phyloP scores from a whole-genome alignment of 2,113 vertebrate genomes.

The Sinocyclocheilus anshuiensis region DNA sequence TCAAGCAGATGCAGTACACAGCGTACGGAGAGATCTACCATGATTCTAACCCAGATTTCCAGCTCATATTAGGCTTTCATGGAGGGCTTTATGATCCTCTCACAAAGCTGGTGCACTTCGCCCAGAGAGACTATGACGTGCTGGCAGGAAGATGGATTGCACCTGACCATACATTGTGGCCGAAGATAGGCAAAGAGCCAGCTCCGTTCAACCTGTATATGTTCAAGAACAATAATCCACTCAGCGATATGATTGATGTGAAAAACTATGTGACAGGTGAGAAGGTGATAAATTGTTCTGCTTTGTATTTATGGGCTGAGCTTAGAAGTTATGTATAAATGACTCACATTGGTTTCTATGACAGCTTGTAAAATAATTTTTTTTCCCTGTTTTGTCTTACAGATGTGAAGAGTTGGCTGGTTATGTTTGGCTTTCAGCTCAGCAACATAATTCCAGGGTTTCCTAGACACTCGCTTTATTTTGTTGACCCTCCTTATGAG shows the following conservation, averaged over 20 bases:
- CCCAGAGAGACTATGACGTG: slow-evolving; percentile 86
- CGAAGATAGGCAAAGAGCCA: slow-evolving; percentile 82
- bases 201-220: slow-evolving; percentile 87
- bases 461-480: slow-evolving; percentile 85
- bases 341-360: not conserved
- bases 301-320: not conserved
- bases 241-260: slow-evolving; percentile 85
- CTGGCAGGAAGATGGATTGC: slow-evolving; percentile 87
- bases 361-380: not conserved
- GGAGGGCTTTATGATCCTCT: slow-evolving; percentile 87
- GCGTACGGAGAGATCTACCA: slow-evolving; percentile 88
- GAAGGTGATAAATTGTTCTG: not conserved
- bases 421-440: slow-evolving; percentile 92
- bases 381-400: slow-evolving; percentile 43
- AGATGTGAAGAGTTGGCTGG: slow-evolving; percentile 93
- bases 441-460: slow-evolving; percentile 92
- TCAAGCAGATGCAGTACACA: slow-evolving; percentile 87
- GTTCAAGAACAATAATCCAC: slow-evolving; percentile 91
- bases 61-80: slow-evolving; percentile 86
- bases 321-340: not conserved
- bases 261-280: slow-evolving; percentile 90
- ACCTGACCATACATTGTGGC: slow-evolving; percentile 86
- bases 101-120: slow-evolving; percentile 88
- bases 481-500: slow-evolving; percentile 85
- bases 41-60: slow-evolving; percentile 87